Evolutionary conservation across 92 coral and sea anemone genomes (phyloP), one percentile per base, ranked within the genome.

Genomic region (Epizoanthus fatuus): DNA sequence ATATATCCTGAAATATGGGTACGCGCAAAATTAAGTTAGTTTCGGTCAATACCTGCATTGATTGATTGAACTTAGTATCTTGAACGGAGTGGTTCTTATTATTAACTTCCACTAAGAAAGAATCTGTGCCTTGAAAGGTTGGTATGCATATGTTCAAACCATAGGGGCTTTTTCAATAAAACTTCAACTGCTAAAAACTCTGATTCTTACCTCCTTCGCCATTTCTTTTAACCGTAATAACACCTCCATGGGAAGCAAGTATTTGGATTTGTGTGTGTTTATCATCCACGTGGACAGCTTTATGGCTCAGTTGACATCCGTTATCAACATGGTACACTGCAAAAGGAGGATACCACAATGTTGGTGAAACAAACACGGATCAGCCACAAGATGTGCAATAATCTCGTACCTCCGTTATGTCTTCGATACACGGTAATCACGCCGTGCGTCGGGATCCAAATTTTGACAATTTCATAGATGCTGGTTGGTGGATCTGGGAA

Each of bases 381-480:
- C 14, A 49, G 11, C 13, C 9, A 49, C 53, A 49, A 10, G 12
- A 10, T 49, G 14, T 10, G 13, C 3, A 49, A 49, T 49, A 49
- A 9, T 35, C 4, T 64, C 39, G 16, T 64, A 64, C 70, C 70
- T 64, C 45, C 45, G 11, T 64, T 64, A 0, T 45, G 70, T 64
- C 37, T 64, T 3, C 70, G 35, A 20, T 64, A 64, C 17, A 64
- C 45, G 35, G 70, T 64, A 64, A 64, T 64, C 5, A 64, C 70
- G 7, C 70, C 70, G 7, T 64, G 45, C 19, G 70, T 64, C 2
- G 70, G 44, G 17, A 64, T 64, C 70, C 70, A 64, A 10, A 64
- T 64, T 64, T 64, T 64, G n/a, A 64, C 70, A 40, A 64, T 64
- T 35, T 64, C 70, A 16, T 35, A 64, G 70, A 64, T 64, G 16